These are phyloP conservation scores for Tachycineta bicolor DNA, from an alignment of 2,113 vertebrate species.

Conservation along the genomic window DNA sequence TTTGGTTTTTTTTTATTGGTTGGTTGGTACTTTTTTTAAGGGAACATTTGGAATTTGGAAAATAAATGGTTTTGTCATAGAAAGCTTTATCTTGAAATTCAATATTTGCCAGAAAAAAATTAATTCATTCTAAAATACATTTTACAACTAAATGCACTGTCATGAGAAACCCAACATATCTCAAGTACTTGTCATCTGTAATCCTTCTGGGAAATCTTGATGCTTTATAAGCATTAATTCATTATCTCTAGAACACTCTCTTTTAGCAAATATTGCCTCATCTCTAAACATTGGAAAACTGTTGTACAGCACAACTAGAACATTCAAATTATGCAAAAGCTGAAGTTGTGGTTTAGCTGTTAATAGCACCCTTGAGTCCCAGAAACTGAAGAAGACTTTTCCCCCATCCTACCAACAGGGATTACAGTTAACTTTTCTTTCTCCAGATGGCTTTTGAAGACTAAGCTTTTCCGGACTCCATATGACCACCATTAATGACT, in stretches of 20 bases:
- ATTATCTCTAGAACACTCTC: background rate
- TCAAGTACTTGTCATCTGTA: background rate
- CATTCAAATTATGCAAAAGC: background rate
- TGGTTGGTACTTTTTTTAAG: background rate
- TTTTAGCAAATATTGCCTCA: background rate
- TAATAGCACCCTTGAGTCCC: background rate
- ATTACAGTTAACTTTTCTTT: background rate
- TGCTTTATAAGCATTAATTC: background rate
- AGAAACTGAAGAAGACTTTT: background rate
- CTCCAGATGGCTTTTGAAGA: background rate
- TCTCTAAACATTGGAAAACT: background rate
- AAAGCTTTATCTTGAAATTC: background rate
- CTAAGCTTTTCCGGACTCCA: background rate
- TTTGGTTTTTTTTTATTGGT: rapidly evolving
- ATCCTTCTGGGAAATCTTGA: background rate
- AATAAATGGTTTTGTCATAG: background rate
- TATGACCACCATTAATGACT: background rate
- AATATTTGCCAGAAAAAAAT: background rate
- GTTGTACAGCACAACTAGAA: background rate
- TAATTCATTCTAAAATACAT: background rate
- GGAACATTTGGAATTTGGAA: background rate
- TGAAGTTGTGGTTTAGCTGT: background rate
- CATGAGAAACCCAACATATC: background rate
- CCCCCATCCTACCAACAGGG: background rate
- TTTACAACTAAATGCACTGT: background rate